Evolutionary conservation across 1,140 invertebrate genomes (phyloP), one percentile per base, ranked within the genome.

Genomic region (Sycophila sp.): DNA sequence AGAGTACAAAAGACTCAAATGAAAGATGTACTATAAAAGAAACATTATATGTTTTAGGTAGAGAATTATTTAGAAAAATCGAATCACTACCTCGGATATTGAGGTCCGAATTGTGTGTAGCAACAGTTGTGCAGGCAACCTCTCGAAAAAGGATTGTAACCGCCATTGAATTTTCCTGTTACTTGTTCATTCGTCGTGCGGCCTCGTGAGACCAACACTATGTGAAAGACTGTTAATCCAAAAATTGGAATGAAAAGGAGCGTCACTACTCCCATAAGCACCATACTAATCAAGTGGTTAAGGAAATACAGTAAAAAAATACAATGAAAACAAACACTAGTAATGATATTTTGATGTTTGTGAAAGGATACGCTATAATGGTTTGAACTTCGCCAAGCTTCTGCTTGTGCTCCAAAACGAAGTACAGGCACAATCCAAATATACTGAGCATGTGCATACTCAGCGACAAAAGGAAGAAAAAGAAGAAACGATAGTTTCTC

Each of bases 171-270:
- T 89, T 99, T 99, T 42, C 96, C 97, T 4, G 98, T 99, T 34
- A 99, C 97, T 89, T 99, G 98, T 88, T 99, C 98, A 88, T 99
- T 99, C 67, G 98, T 99, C n/a, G 98, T 99, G 67, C 98, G 90
- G n/a, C 98, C 98, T 78, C 96, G 89, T 15, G 96, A 94, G 45
- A 99, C 96, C 69, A 99, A 89, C 74, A 99, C 93, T 87, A 99
- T 93, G 86, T 99, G 98, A 87, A 99, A 99, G 59, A 95, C 95
- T 68, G 97, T 98, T 74, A 99, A 88, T 75, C 98, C 98, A 86
- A 97, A 93, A 75, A 99, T 98, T 72, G 98, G 98, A 83, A 99
- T 95, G 75, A 97, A 92, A 69, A 99, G 86, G 64, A 99, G 82
- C 22, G 91, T 91, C 78, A 98, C 96, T 73, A 99, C 89, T 74